phyloP scores from a whole-genome alignment of 2,113 vertebrate species.

The Aegotheles bennettii region DNA sequence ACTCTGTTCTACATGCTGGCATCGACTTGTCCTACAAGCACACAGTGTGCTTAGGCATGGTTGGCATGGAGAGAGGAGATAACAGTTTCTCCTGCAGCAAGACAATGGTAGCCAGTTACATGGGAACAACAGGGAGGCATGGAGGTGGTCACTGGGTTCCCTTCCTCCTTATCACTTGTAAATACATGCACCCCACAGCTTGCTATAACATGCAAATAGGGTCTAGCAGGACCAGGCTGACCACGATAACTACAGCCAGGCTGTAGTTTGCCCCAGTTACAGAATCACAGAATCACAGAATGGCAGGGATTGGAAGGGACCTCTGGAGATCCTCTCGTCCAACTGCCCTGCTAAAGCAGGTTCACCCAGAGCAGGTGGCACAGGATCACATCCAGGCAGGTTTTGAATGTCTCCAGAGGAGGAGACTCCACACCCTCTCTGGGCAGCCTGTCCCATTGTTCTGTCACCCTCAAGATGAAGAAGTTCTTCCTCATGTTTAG shows the following conservation, averaged over 20 bases:
- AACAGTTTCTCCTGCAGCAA: neutral
- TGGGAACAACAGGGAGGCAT: neutral
- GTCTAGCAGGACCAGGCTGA: neutral
- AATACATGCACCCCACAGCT: neutral
- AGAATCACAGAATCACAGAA: too few relatives aligned
- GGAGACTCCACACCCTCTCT: too few relatives aligned
- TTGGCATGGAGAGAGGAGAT: neutral
- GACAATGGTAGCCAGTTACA: neutral
- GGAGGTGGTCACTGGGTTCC: neutral
- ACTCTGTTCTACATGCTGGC: neutral
- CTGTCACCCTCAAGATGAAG: too few relatives aligned
- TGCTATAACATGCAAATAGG: rapidly evolving
- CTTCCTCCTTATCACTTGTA: neutral
- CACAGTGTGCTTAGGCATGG: neutral
- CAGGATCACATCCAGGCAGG: too few relatives aligned
- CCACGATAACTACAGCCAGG: neutral
- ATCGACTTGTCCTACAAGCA: rapidly evolving
- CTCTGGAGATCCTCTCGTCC: too few relatives aligned
- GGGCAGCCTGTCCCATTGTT: too few relatives aligned
- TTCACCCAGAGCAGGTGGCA: too few relatives aligned
- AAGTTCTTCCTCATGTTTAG: too few relatives aligned
- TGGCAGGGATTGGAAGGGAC: too few relatives aligned
- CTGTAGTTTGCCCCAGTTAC: neutral
- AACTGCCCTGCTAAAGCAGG: too few relatives aligned
- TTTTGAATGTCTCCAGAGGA: too few relatives aligned